A percentile compares a stretch with the other conserved stretches of the same genome.
These are phyloP conservation scores for Calidris pugnax DNA, from an alignment of 2,113 vertebrate genomes.

Conservation along the genomic window DNA sequence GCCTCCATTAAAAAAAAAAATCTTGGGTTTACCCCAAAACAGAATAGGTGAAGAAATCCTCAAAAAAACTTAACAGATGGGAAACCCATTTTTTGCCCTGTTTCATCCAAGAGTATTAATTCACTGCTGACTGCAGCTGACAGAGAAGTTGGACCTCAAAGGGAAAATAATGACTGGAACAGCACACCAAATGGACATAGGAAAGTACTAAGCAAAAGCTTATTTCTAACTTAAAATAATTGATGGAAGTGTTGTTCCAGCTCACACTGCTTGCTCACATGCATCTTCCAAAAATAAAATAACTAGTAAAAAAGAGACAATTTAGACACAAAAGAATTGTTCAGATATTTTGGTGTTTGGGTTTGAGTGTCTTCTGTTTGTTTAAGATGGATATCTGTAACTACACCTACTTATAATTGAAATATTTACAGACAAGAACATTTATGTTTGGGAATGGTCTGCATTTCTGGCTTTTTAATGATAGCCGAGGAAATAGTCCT, in stretches of 20 bases:
- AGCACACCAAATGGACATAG: neutral
- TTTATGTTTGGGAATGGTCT: neutral
- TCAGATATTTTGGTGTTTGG: neutral
- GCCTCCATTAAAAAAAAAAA: neutral
- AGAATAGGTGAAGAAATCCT: neutral
- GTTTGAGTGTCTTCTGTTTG: neutral
- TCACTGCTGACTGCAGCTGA: slow-evolving; percentile 37
- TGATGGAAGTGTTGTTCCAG: neutral
- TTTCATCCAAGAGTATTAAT: neutral
- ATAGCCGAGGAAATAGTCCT: neutral
- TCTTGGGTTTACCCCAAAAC: neutral
- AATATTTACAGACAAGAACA: neutral
- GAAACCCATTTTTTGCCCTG: neutral
- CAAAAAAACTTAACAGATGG: neutral
- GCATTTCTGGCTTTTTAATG: neutral
- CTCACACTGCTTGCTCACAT: neutral
- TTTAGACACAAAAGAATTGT: neutral
- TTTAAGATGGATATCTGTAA: neutral
- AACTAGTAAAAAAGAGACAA: neutral
- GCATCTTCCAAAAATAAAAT: neutral
- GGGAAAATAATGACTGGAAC: neutral
- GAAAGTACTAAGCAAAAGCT: neutral
- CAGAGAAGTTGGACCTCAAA: neutral
- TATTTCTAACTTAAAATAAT: neutral
- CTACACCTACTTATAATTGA: neutral